Evolutionary conservation across 2,888 invertebrate species (phyloP), one percentile per base, ranked within the genome.

Genomic region (Drosophila kuntzei): DNA sequence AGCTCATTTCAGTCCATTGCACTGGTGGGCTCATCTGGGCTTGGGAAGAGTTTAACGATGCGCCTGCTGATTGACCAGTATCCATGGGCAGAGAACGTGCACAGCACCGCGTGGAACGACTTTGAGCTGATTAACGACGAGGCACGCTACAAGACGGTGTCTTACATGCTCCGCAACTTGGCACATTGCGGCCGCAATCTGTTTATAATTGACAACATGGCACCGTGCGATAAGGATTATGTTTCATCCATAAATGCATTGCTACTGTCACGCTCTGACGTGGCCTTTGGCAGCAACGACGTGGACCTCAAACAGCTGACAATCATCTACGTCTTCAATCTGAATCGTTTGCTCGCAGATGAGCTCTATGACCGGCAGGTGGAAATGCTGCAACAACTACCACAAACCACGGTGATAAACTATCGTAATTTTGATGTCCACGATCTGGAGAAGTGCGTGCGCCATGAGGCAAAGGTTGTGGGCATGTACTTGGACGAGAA

Each of bases 81-180:
- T 71, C 91, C 90, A 0, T 92, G 92, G 92, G 50, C 62, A 0
- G 90, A 91, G 29, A 92, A 92, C 65, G 79, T 87, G 0, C 82
- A 91, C 5, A 64, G 65, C 0, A 82, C 87, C 20, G 74, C 79
- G 2, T 92, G 91, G 91, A 83, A 81, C 39, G 81, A 73, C 1
- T 58, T 66, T 16, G 32, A 74, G 0, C 29, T 75, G 3, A 43
- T 29, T 0, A 25, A 39, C 3, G 41, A 57, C 0, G 9, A 36
- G 0, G 43, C 76, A 12, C 85, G 79, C 36, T 43, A 72, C 9
- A 44, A 69, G n/a, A 41, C 57, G 3, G 18, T 89, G 11, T 14
- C 36, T 11, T 34, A 62, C 9, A 57, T 84, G 20, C 60, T 88
- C 0, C 47, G 67, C 1, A 70, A 79, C 2, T 51, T 92, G 1